Conservation (phyloP, 2,797 vertebrate species). For the Gambelia wislizenii region DNA sequence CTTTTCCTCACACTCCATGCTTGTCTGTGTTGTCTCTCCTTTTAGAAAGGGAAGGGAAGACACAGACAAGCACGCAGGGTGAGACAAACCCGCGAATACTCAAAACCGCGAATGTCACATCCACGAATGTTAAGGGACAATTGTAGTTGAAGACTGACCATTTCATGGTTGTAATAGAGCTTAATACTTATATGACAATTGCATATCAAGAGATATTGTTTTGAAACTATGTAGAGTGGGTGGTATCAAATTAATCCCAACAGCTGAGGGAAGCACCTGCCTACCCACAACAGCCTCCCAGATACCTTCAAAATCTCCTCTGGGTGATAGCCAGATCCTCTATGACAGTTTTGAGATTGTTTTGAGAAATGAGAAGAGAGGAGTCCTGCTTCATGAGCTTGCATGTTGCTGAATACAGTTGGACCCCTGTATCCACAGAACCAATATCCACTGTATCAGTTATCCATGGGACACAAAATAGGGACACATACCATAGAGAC, state of each 20-base stretch:
- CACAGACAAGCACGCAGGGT: too few species aligned
- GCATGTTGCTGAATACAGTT: too few species aligned
- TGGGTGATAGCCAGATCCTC: neutral
- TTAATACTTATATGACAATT: neutral
- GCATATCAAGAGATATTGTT: neutral
- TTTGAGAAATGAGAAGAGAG: neutral
- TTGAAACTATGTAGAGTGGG: neutral
- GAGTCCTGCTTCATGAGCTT: neutral
- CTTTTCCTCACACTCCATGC: too few species aligned
- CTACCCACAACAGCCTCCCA: neutral
- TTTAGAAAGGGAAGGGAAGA: too few species aligned
- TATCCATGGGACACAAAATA: too few species aligned
- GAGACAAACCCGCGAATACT: too few species aligned
- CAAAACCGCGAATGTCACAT: too few species aligned
- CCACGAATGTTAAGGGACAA: too few species aligned
- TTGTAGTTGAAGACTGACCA: slow-evolving; percentile 1
- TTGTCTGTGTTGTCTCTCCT: too few species aligned
- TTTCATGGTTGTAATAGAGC: neutral
- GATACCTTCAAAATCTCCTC: neutral
- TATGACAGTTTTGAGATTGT: neutral
- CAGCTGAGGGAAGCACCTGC: neutral
- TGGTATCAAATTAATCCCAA: neutral
- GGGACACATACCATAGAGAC: too few species aligned
- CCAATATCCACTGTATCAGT: too few species aligned
- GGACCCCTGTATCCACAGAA: too few species aligned